Percentiles rank a stretch among this genome's conserved stretches.
Conservation (phyloP, 2,888 invertebrate genomes). For the Eupithecia tripunctaria region DNA sequence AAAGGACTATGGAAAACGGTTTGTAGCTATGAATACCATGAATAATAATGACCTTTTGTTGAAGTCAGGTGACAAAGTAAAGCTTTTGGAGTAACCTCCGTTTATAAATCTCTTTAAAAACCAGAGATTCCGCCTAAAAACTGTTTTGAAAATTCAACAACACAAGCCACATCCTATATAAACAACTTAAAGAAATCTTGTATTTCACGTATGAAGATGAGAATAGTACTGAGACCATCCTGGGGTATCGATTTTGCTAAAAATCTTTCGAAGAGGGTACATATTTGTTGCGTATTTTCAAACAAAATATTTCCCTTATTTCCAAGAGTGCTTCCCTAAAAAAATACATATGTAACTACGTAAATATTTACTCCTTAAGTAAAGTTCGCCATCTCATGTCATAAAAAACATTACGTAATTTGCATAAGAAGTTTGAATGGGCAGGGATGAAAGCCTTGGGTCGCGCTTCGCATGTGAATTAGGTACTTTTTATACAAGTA, state of each 20-base stretch:
- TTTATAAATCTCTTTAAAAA: neutral
- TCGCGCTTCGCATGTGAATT: conserved; percentile 80
- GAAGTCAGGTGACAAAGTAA: conserved; percentile 9
- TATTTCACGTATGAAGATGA: neutral
- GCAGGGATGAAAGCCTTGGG: conserved; percentile 76
- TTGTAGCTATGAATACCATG: conserved; percentile 11
- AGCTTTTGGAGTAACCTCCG: neutral
- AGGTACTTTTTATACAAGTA: conserved; percentile 70
- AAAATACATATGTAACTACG: conserved; percentile 61
- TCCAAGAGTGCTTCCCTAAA: conserved; percentile 42
- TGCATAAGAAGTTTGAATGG: conserved; percentile 83
- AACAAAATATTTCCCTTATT: conserved; percentile 24
- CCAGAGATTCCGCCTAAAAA: neutral
- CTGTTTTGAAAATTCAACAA: neutral
- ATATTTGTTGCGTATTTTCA: neutral
- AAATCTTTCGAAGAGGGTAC: neutral
- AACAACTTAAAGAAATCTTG: neutral
- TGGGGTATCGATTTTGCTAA: neutral
- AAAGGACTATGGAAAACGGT: conserved; percentile 17
- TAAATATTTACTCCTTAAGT: conserved; percentile 80
- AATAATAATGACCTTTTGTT: conserved; percentile 12
- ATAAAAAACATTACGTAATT: conserved; percentile 81
- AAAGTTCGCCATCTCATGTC: conserved; percentile 80
- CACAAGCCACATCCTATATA: neutral
- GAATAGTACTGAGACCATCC: neutral